A percentile compares a stretch with the other conserved stretches of the same genome.
Evolutionary conservation across 2,888 invertebrate species (phyloP).

Genomic region (Drosophila merina): DNA sequence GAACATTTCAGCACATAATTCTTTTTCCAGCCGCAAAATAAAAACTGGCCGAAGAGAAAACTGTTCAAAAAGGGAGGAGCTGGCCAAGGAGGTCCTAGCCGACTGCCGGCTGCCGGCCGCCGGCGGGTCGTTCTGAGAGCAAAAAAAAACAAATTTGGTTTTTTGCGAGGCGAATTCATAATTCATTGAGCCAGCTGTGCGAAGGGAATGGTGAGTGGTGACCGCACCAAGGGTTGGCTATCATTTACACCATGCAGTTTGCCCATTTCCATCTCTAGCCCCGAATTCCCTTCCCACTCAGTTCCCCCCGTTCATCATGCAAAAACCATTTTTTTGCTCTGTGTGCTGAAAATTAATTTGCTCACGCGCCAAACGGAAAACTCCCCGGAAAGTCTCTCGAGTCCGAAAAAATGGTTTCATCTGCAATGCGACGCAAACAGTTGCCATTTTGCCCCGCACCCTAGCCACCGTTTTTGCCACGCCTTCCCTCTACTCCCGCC

Average conservation of each 20-base stretch:
- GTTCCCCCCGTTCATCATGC: conserved; percentile 22
- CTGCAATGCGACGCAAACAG: conserved; percentile 72
- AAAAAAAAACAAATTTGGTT: conserved; percentile 23
- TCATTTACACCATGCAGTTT: conserved; percentile 61
- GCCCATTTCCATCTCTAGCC: conserved; percentile 38
- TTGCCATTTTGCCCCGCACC: conserved; percentile 30
- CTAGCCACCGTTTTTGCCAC: not conserved
- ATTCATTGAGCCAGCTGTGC: conserved; percentile 62
- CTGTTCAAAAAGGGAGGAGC: not conserved
- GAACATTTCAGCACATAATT: conserved; percentile 72
- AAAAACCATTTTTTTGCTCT: conserved; percentile 39
- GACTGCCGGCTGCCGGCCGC: not conserved
- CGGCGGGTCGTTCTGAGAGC: not conserved
- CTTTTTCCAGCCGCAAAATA: conserved; percentile 69
- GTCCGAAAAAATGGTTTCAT: conserved; percentile 67
- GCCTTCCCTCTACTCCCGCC: not conserved
- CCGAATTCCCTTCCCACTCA: not conserved
- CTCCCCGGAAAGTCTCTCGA: conserved; percentile 35
- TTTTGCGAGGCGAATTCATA: conserved; percentile 68
- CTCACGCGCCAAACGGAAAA: conserved; percentile 70
- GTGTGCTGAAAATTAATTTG: conserved; percentile 73
- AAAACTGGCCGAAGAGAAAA: conserved; percentile 42
- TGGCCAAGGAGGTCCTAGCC: not conserved
- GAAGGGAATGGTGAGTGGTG: conserved; percentile 15
- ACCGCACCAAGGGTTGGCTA: conserved; percentile 48